Evolutionary conservation across 2,888 invertebrate species (phyloP).

Genomic region (Stramonita haemastoma): DNA sequence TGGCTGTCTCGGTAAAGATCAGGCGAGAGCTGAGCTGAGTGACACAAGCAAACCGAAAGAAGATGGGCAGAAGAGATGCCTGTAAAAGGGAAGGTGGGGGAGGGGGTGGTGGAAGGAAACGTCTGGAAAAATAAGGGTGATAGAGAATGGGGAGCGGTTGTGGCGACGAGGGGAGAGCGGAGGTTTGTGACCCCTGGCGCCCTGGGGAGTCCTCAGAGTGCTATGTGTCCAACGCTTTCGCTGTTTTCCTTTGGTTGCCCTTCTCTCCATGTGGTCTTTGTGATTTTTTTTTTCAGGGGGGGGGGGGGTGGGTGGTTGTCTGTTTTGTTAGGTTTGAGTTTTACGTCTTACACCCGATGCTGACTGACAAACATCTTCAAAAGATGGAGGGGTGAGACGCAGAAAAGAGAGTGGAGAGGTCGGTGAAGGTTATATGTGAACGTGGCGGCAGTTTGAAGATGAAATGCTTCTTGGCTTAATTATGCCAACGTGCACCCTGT

Average conservation of each 20-base stretch:
- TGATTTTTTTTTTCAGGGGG: too few relatives aligned
- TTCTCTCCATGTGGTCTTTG: background rate
- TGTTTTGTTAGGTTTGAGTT: too few relatives aligned
- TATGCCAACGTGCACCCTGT: too few relatives aligned
- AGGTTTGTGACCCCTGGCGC: background rate
- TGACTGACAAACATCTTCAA: background rate
- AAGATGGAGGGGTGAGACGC: too few relatives aligned
- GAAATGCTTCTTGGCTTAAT: too few relatives aligned
- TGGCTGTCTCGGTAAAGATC: slow-evolving; percentile 4
- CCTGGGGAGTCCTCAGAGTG: background rate
- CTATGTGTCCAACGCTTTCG: background rate
- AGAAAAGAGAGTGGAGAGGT: too few relatives aligned
- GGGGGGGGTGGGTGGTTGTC: too few relatives aligned
- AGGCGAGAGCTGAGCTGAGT: background rate
- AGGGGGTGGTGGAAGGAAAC: background rate
- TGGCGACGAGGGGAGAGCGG: background rate
- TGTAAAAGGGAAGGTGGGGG: background rate
- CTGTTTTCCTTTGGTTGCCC: background rate
- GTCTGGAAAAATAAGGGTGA: background rate
- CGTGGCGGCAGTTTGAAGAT: too few relatives aligned
- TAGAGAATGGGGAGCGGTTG: background rate
- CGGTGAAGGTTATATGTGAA: too few relatives aligned
- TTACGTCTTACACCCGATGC: background rate
- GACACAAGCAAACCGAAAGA: background rate
- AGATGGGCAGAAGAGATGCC: too few relatives aligned